Evolutionary conservation across 2,113 vertebrate species (phyloP).

Genomic region (Balaeniceps rex): DNA sequence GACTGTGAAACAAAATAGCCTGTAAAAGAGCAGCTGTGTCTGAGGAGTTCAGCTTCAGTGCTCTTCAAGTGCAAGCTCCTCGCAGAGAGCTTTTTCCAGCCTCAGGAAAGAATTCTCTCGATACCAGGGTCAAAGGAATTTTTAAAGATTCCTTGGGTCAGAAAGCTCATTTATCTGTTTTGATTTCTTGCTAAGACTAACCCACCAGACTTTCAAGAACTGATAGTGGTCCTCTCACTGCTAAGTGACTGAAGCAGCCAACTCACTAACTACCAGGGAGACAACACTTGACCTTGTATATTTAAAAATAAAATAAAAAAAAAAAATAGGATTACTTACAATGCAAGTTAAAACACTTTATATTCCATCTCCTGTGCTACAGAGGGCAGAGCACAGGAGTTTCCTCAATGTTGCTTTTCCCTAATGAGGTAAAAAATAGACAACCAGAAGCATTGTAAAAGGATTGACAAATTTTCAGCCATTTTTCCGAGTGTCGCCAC

Average conservation of each 20-base stretch:
- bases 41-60: background rate
- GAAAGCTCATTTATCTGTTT: background rate
- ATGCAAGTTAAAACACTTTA: background rate
- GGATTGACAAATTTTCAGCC: background rate
- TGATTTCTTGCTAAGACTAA: background rate
- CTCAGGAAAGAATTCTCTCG: background rate
- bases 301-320: background rate
- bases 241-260: background rate
- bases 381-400: background rate
- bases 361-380: background rate
- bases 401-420: background rate
- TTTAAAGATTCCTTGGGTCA: background rate
- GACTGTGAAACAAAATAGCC: constrained; percentile 57
- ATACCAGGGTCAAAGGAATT: background rate
- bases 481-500: background rate
- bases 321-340: background rate
- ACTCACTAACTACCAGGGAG: background rate
- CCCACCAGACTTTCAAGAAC: background rate
- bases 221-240: background rate
- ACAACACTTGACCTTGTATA: background rate
- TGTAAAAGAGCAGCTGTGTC: constrained; percentile 60
- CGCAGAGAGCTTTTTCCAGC: background rate
- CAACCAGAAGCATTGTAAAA: background rate
- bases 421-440: background rate
- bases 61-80: background rate